Conservation (phyloP, 2,113 vertebrate genomes). For the Myrmophylax atrothorax region DNA sequence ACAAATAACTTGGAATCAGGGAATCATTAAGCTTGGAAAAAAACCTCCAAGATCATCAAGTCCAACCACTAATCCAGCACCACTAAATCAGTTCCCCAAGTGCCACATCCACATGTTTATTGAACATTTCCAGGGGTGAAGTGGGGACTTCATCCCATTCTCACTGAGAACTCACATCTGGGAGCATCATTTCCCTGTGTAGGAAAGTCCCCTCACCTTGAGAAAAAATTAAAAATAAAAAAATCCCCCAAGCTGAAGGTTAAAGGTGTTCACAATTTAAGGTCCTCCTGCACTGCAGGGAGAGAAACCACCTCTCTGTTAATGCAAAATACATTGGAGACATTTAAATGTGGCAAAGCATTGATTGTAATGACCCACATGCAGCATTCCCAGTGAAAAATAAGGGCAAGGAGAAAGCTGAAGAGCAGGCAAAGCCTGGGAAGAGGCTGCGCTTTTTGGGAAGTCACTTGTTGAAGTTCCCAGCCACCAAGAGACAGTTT, state of each 20-base stretch:
- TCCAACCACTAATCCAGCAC: not conserved
- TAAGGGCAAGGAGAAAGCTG: not conserved
- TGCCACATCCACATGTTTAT: not conserved
- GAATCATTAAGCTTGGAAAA: not conserved
- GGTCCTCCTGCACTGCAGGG: not conserved
- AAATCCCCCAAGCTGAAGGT: not conserved
- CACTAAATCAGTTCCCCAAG: not conserved
- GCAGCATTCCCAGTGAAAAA: not conserved
- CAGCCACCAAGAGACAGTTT: not conserved
- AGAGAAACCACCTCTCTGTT: not conserved
- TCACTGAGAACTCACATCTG: not conserved
- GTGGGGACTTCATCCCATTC: not conserved
- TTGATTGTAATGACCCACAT: not conserved
- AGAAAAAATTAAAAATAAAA: not conserved
- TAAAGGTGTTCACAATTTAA: not conserved
- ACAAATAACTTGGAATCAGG: not conserved
- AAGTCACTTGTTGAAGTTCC: not conserved
- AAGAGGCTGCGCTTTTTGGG: not conserved
- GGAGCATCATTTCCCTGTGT: not conserved
- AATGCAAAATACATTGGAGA: not conserved
- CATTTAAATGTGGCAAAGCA: not conserved
- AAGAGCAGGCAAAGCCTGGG: not conserved
- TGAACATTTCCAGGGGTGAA: not conserved
- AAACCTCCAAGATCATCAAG: too few relatives aligned
- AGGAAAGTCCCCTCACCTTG: fast-evolving